Conservation (phyloP, 2,797 vertebrate species). For the Alca torda region DNA sequence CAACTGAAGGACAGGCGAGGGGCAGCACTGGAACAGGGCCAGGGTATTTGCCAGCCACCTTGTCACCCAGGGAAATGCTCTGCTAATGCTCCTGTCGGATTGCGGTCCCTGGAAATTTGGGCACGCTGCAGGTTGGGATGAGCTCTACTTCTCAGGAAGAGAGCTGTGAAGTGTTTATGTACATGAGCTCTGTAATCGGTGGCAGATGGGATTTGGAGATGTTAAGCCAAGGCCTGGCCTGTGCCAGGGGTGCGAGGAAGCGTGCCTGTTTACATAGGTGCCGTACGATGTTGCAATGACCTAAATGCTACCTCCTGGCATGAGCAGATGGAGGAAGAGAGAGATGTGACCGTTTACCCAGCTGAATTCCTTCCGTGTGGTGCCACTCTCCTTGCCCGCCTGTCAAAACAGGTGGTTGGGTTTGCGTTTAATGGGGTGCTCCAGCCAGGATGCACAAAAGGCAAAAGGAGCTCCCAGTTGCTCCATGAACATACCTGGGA, state of each 20-base stretch:
- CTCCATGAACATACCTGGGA: not conserved
- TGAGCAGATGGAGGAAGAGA: not conserved
- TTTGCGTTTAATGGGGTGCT: not conserved
- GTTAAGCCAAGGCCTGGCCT: not conserved
- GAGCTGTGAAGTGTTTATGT: not conserved
- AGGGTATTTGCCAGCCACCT: rapidly evolving
- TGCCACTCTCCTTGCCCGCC: not conserved
- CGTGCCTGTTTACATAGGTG: not conserved
- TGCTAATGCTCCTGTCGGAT: rapidly evolving
- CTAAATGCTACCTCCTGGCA: not conserved
- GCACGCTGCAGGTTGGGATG: rapidly evolving
- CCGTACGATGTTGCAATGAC: rapidly evolving
- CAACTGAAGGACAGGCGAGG: not conserved
- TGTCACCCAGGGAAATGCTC: not conserved
- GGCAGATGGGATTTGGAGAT: not conserved
- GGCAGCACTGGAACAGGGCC: rapidly evolving
- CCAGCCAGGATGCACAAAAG: not conserved
- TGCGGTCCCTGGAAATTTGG: not conserved
- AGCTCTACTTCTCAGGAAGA: not conserved
- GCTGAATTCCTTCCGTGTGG: not conserved
- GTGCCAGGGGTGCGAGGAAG: not conserved
- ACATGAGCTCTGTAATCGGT: rapidly evolving
- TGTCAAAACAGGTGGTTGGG: rapidly evolving
- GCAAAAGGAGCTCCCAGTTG: not conserved
- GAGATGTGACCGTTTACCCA: not conserved